Evolutionary conservation across 2,888 invertebrate species (phyloP).

Genomic region (Acanthococcus lagerstroemiae): DNA sequence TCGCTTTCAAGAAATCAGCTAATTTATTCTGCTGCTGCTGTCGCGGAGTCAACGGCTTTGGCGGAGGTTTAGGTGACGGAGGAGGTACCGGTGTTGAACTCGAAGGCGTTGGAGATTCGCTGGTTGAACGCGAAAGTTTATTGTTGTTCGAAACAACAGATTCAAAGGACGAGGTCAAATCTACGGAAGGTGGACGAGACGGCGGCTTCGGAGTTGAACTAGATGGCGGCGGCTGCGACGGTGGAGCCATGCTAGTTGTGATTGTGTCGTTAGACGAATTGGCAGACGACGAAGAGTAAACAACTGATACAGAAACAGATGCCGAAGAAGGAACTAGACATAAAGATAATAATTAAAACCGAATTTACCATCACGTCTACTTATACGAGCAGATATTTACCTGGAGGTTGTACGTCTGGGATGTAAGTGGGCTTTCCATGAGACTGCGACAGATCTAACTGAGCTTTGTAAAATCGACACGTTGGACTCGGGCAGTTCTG

Average conservation of each 20-base stretch:
- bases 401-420: constrained; percentile 35
- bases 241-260: constrained; percentile 12
- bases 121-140: constrained; percentile 46
- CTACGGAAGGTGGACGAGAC: constrained; percentile 26
- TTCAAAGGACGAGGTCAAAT: constrained; percentile 28
- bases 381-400: constrained; percentile 27
- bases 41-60: constrained; percentile 42
- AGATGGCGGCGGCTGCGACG: constrained; percentile 19
- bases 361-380: too few species aligned
- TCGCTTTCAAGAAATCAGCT: constrained; percentile 61
- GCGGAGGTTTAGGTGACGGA: constrained; percentile 33
- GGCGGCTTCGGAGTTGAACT: constrained; percentile 16
- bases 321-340: constrained; percentile 11
- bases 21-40: constrained; percentile 46
- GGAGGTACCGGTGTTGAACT: constrained; percentile 40
- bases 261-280: background rate
- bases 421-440: constrained; percentile 36
- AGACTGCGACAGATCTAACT: constrained; percentile 44
- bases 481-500: constrained; percentile 81
- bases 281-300: background rate
- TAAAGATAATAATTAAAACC: too few species aligned
- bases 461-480: constrained; percentile 77
- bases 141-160: constrained; percentile 41
- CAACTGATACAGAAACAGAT: background rate
- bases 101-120: constrained; percentile 41